A percentile compares a stretch with the other conserved stretches of the same genome.
Conservation (phyloP, 2,113 vertebrate species). For the Plotosus lineatus region DNA sequence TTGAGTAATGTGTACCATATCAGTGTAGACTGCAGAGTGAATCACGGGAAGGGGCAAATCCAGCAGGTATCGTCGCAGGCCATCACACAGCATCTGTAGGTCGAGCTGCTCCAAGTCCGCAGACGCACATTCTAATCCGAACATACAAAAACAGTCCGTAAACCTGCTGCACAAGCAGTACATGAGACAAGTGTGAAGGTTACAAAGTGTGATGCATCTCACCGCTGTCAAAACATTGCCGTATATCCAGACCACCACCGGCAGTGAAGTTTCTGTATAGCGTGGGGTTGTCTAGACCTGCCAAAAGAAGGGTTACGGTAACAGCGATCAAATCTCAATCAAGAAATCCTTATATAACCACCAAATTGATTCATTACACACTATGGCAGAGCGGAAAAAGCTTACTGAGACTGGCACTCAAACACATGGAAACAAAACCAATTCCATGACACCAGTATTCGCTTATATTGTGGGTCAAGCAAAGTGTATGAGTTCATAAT, state of each 20-base stretch:
- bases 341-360: background rate
- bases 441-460: background rate
- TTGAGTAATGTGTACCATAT: constrained; percentile 85
- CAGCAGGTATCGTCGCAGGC: constrained; percentile 86
- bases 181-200: background rate
- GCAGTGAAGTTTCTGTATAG: constrained; percentile 87
- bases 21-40: constrained; percentile 79
- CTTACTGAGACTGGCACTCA: background rate
- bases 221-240: constrained; percentile 90
- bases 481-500: background rate
- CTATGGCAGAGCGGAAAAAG: background rate
- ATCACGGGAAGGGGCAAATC: constrained; percentile 95
- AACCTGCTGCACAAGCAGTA: background rate
- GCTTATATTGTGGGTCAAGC: background rate
- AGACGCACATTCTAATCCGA: constrained; percentile 72
- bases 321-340: background rate
- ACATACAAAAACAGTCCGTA: background rate
- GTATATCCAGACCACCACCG: constrained; percentile 80
- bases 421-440: background rate
- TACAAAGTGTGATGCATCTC: constrained; percentile 41
- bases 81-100: constrained; percentile 82
- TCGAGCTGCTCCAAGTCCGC: constrained; percentile 86
- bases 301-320: background rate
- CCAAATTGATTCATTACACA: background rate
- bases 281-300: constrained; percentile 88